Conservation (phyloP, 2,888 invertebrate species). For the Pemphredon lugubris region DNA sequence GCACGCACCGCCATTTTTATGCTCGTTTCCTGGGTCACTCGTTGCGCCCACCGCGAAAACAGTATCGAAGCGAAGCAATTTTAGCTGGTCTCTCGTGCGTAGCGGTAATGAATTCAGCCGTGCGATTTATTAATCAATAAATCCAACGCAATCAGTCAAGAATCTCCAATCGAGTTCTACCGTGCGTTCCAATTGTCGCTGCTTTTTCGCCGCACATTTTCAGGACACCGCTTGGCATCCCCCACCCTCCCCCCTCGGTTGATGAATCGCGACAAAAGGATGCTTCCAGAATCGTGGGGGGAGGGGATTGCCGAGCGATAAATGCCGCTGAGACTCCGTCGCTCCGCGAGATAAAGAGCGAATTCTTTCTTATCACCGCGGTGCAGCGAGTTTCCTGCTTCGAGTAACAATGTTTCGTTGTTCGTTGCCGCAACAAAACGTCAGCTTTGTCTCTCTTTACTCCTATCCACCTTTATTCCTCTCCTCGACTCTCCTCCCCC, state of each 20-base stretch:
- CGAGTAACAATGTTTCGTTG: constrained; percentile 55
- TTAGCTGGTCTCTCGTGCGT: constrained; percentile 1
- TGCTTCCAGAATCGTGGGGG: no score
- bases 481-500: constrained; percentile 6
- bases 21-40: constrained; percentile 51
- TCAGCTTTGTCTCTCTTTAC: constrained; percentile 8
- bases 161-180: not conserved
- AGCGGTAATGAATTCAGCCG: constrained; percentile 49
- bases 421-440: constrained; percentile 54
- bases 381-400: constrained; percentile 46
- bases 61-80: constrained; percentile 38
- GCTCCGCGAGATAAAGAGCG: no score
- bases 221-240: no score
- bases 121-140: constrained; percentile 59
- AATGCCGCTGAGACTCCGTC: no score
- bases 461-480: not conserved
- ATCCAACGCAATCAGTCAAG: constrained; percentile 28
- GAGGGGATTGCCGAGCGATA: no score
- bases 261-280: no score
- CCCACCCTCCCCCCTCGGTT: no score
- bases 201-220: not conserved
- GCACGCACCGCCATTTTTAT: constrained; percentile 56
- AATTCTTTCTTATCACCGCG: constrained; percentile 62
- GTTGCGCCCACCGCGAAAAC: constrained; percentile 44
- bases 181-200: not conserved